A percentile compares a stretch with the other conserved stretches of the same genome.
Evolutionary conservation across 2,113 vertebrate genomes (phyloP).

Genomic region (Pao palembangensis): DNA sequence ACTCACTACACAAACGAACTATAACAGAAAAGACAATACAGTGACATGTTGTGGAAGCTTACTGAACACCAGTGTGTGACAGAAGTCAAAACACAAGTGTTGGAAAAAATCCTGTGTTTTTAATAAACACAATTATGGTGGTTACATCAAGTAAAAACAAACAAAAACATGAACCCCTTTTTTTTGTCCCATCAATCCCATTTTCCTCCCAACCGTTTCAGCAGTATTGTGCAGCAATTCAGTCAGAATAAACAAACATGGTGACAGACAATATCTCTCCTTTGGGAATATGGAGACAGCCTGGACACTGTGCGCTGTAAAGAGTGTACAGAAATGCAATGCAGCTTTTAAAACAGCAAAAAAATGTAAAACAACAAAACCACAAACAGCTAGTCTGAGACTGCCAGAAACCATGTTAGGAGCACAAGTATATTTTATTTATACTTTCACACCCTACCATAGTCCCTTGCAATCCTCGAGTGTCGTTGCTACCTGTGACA

Average conservation of each 20-base stretch:
- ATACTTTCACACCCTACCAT: constrained; percentile 40
- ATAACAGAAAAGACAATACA: no score
- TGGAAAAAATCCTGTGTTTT: constrained; percentile 65
- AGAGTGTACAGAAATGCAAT: constrained; percentile 53
- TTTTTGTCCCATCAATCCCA: constrained; percentile 65
- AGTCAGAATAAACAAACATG: constrained; percentile 61
- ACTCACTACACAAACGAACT: no score
- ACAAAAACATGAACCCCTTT: constrained; percentile 50
- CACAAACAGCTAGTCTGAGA: constrained; percentile 30
- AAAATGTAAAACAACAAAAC: constrained; percentile 33
- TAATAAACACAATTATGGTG: constrained; percentile 73
- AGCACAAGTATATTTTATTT: constrained; percentile 41
- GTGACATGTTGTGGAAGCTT: no score
- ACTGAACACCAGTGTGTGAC: not conserved
- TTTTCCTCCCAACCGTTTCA: constrained; percentile 62
- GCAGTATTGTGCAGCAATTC: constrained; percentile 67
- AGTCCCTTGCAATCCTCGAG: constrained; percentile 33
- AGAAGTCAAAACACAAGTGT: constrained; percentile 38
- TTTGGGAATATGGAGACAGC: constrained; percentile 47
- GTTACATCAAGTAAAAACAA: constrained; percentile 74
- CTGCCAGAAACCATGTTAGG: constrained; percentile 33
- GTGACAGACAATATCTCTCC: constrained; percentile 51
- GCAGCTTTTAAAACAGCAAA: constrained; percentile 52
- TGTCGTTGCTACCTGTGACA: constrained; percentile 31
- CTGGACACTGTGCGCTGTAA: constrained; percentile 46